These are phyloP conservation scores for Poecile atricapillus DNA, from an alignment of 2,113 vertebrate genomes.

Conservation along the genomic window DNA sequence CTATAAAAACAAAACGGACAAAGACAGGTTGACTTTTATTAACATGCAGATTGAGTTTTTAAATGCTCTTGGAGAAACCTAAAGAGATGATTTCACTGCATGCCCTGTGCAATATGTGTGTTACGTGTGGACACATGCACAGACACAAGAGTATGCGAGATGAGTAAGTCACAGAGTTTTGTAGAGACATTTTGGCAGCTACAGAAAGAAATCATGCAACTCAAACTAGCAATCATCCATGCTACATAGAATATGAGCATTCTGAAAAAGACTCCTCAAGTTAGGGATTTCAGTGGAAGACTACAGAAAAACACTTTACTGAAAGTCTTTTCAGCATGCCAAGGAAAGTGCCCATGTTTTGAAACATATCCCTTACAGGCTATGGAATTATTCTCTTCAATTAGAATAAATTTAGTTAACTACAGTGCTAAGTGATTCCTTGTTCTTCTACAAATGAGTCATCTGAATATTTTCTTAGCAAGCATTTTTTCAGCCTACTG, in stretches of 20 bases:
- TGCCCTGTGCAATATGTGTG: neutral
- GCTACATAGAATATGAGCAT: neutral
- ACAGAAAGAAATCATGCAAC: neutral
- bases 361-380: neutral
- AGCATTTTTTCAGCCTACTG: neutral
- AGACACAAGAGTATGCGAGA: neutral
- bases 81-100: neutral
- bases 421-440: neutral
- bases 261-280: neutral
- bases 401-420: neutral
- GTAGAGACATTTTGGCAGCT: neutral
- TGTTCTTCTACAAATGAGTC: neutral
- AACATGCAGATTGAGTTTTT: neutral
- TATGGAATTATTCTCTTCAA: neutral
- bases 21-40: constrained; percentile 26
- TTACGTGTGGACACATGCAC: neutral
- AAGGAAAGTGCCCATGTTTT: neutral
- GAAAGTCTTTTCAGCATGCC: neutral
- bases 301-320: neutral
- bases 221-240: neutral
- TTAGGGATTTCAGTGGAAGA: neutral
- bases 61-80: neutral
- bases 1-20: constrained; percentile 84
- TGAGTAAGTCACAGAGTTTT: neutral
- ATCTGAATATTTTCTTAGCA: neutral